phyloP scores from a whole-genome alignment of 2,797 vertebrate genomes.

The Uromys caudimaculatus region DNA sequence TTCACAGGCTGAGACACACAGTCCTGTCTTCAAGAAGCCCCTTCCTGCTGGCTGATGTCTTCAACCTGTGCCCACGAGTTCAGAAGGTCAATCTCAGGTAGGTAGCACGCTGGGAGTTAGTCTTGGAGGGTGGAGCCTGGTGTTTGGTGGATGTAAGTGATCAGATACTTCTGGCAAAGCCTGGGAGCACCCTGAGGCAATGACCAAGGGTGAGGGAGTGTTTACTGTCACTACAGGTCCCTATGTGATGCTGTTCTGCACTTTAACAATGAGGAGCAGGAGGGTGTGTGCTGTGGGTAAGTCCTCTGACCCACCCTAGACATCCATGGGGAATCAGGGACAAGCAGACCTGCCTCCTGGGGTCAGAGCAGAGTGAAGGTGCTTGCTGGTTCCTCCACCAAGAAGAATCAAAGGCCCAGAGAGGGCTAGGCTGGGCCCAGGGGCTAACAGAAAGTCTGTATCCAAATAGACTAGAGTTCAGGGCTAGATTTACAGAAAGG shows the following conservation, averaged over 20 bases:
- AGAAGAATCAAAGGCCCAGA: not conserved
- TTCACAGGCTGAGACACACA: slow-evolving; percentile 88
- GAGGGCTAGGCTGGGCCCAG: not conserved
- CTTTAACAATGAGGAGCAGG: slow-evolving; percentile 60
- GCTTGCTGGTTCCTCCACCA: not conserved
- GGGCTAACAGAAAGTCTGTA: not conserved
- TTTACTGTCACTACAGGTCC: slow-evolving; percentile 76
- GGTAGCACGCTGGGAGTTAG: not conserved
- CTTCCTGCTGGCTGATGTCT: slow-evolving; percentile 85
- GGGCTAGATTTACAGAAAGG: too few species aligned
- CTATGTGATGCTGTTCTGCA: slow-evolving; percentile 71
- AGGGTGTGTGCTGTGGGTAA: slow-evolving; percentile 82
- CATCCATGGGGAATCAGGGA: fast-evolving
- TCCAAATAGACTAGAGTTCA: not conserved
- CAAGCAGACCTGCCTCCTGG: not conserved
- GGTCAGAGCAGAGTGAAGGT: not conserved
- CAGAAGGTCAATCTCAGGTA: slow-evolving; percentile 90
- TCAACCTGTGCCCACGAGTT: slow-evolving; percentile 86
- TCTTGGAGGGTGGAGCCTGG: not conserved
- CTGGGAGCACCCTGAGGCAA: not conserved
- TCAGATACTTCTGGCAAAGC: not conserved
- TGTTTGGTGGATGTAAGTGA: not conserved
- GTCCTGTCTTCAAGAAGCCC: slow-evolving; percentile 80
- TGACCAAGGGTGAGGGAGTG: not conserved
- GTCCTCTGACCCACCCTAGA: fast-evolving